These are phyloP conservation scores for Drosophila grimshawi DNA, from an alignment of 1,140 invertebrate species.

Conservation along the genomic window DNA sequence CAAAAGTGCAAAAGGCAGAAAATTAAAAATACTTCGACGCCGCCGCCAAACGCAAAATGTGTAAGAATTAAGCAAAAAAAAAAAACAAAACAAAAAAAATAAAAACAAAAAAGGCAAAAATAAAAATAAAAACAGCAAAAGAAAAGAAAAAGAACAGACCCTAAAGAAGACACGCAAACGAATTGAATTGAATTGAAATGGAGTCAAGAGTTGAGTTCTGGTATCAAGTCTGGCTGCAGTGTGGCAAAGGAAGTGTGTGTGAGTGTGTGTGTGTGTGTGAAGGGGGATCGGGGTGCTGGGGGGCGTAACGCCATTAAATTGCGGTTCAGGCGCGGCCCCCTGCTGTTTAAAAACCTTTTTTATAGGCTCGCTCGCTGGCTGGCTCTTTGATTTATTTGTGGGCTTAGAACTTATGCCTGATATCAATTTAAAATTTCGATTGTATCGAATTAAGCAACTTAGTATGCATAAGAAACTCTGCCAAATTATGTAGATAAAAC, in stretches of 20 bases:
- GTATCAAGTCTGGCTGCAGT: too few species aligned
- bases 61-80: constrained; percentile 43
- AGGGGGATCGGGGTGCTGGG: constrained; percentile 15
- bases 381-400: constrained; percentile 67
- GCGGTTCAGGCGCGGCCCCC: constrained; percentile 23
- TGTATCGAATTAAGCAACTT: constrained; percentile 31
- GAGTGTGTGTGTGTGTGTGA: too few species aligned
- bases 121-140: constrained; percentile 26
- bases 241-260: neutral
- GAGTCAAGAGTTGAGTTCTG: constrained; percentile 14
- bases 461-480: constrained; percentile 12
- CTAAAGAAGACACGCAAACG: constrained; percentile 36
- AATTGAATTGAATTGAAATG: constrained; percentile 69
- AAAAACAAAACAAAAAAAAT: constrained; percentile 10
- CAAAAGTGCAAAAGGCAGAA: constrained; percentile 79
- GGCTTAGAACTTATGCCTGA: constrained; percentile 23
- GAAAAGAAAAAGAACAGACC: constrained; percentile 26
- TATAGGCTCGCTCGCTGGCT: constrained; percentile 15
- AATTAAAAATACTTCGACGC: constrained; percentile 80
- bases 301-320: constrained; percentile 77
- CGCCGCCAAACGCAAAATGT: constrained; percentile 41
- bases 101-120: constrained; percentile 43
- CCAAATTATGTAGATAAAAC: constrained; percentile 12
- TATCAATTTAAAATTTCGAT: constrained; percentile 44
- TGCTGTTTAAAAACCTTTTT: constrained; percentile 29